phyloP scores from a whole-genome alignment of 1,140 invertebrate species.

The Microplitis demolitor region DNA sequence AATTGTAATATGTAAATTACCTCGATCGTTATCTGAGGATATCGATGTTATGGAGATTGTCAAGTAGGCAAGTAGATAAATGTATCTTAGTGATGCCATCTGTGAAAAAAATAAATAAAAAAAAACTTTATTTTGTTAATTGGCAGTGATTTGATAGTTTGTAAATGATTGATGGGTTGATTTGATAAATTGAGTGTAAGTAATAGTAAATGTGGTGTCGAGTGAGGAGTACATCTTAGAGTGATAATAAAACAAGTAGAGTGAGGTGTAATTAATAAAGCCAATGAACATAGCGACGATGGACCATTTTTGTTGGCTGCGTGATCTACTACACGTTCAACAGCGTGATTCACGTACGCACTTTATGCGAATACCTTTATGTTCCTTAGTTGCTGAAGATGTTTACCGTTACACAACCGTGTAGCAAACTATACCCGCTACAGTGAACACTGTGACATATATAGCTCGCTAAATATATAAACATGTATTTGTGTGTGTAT shows the following conservation, averaged over 20 bases:
- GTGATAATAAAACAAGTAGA: too few relatives aligned
- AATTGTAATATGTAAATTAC: slow-evolving; percentile 27
- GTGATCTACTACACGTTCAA: neutral
- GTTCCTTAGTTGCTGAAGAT: slow-evolving; percentile 28
- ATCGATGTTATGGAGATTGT: slow-evolving; percentile 15
- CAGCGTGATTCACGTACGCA: slow-evolving; percentile 26
- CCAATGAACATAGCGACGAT: neutral
- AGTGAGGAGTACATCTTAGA: too few relatives aligned
- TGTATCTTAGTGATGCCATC: slow-evolving; percentile 50
- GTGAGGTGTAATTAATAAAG: neutral
- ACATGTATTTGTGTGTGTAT: neutral
- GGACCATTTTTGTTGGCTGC: slow-evolving; percentile 1
- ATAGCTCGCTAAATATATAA: slow-evolving; percentile 35
- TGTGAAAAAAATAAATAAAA: slow-evolving; percentile 30
- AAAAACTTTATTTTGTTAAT: too few relatives aligned
- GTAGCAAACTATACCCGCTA: slow-evolving; percentile 8
- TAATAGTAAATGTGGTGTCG: too few relatives aligned
- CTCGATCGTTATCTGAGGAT: slow-evolving; percentile 29
- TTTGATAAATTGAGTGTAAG: too few relatives aligned
- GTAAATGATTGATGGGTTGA: too few relatives aligned
- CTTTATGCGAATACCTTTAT: slow-evolving; percentile 33
- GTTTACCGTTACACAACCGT: slow-evolving; percentile 31
- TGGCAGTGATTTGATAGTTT: too few relatives aligned
- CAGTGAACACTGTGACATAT: slow-evolving; percentile 40
- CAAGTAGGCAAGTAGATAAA: slow-evolving; percentile 48